Conservation (phyloP, 2,888 invertebrate species). For the Machimus atricapillus region DNA sequence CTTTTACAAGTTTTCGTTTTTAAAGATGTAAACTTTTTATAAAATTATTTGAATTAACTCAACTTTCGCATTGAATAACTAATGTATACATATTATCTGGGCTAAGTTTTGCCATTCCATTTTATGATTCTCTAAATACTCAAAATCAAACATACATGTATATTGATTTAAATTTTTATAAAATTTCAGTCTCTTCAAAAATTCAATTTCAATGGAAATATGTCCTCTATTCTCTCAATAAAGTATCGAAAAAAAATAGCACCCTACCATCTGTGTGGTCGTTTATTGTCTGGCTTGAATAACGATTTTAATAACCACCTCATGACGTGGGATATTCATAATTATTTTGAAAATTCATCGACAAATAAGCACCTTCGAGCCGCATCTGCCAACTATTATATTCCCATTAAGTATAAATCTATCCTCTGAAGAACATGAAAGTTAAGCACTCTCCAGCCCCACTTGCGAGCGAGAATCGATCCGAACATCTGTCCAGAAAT, state of each 20-base stretch:
- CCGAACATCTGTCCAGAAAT: slow-evolving; percentile 20
- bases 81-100: too few species aligned
- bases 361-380: background rate
- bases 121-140: too few species aligned
- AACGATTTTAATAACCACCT: background rate
- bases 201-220: background rate
- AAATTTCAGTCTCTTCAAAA: background rate
- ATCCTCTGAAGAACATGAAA: background rate
- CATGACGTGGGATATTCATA: background rate
- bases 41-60: too few species aligned
- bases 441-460: background rate
- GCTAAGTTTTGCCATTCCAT: too few species aligned
- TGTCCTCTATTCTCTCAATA: background rate
- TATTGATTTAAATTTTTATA: background rate
- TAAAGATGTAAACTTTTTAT: too few species aligned
- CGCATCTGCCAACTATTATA: background rate
- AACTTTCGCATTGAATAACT: too few species aligned
- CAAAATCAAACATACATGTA: too few species aligned
- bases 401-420: background rate
- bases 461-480: background rate
- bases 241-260: background rate
- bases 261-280: background rate
- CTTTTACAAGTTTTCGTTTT: too few species aligned
- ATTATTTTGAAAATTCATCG: background rate
- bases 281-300: background rate